These are phyloP conservation scores for Caenorhabditis sinica DNA, from an alignment of 2,888 invertebrate species.

Conservation along the genomic window DNA sequence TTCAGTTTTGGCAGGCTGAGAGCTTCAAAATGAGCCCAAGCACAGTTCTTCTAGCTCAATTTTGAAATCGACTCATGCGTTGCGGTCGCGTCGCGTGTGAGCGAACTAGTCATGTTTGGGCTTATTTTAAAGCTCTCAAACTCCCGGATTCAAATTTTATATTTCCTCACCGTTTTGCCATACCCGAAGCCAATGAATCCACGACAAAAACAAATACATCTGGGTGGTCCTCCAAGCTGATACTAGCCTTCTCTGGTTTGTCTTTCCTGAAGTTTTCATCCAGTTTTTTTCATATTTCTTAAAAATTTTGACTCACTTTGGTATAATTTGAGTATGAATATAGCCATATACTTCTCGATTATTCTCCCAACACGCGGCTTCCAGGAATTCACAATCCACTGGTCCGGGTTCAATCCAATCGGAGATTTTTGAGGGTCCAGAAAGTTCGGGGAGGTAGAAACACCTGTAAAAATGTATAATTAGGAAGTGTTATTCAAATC, in stretches of 20 bases:
- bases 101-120: neutral
- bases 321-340: slow-evolving; percentile 9
- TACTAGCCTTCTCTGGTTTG: neutral
- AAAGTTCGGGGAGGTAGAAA: neutral
- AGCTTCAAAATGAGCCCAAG: neutral
- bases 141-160: neutral
- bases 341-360: slow-evolving; percentile 12
- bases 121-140: neutral
- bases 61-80: neutral
- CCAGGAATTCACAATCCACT: slow-evolving; percentile 3
- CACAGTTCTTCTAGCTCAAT: neutral
- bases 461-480: neutral
- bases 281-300: neutral
- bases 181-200: neutral
- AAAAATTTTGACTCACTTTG: neutral
- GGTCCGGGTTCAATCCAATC: slow-evolving; percentile 14
- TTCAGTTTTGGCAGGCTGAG: neutral
- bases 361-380: slow-evolving; percentile 5
- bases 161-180: neutral
- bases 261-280: neutral
- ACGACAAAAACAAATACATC: slow-evolving; percentile 7
- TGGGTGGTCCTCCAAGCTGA: neutral
- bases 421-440: neutral
- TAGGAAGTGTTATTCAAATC: too few species aligned
- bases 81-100: slow-evolving; percentile 15